Base-by-base conservation (phyloP, 2,113 vertebrate genomes). In the Pseudonaja textilis region DNA sequence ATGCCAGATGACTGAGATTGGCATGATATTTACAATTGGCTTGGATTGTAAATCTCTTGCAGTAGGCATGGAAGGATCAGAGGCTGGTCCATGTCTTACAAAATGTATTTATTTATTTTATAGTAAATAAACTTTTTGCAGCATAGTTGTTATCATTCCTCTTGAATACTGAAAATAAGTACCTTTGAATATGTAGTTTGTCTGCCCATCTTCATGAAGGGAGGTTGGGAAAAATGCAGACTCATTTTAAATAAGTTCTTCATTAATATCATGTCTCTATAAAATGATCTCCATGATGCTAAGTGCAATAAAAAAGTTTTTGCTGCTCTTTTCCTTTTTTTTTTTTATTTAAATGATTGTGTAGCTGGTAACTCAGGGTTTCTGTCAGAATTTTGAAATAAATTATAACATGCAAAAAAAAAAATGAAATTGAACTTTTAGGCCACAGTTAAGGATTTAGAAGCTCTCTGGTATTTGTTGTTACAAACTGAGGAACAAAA, bases 351-450 rank as follows among this genome's bases (percentile, higher is more conserved):
- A 93, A 93, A 90, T 95, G 86, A 88, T 95, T 96, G 94, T 96
- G 93, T 97, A 96, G 96, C 96, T 93, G 95, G 95, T 97, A 96
- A 97, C 98, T 98, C 98, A 98, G 98, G 97, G 97, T 97, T 98
- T 96, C 95, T 97, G 96, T 97, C 96, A 91, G 95, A 94, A 94
- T 96, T 94, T 93, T 96, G 96, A 96, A 98, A 97, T 97, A 97
- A 93, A 97, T 97, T 0, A 5, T 92, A 94, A 93, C 94, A 5
- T 95, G 96, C 94, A 94, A 47, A 50, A 50, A 45, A 45, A 45
- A 47, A 50, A 6, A 81, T 81, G 18, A 8, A 34, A 42, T 39
- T 81, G 34, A 81, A 39, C 18, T 42, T 7, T 34, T 81, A 9
- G 74, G 18, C 34, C 34, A 18, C 18, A 81, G 18, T 81, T 39